Base-by-base conservation (phyloP, 2,797 vertebrate genomes). In the Momotus momota region DNA sequence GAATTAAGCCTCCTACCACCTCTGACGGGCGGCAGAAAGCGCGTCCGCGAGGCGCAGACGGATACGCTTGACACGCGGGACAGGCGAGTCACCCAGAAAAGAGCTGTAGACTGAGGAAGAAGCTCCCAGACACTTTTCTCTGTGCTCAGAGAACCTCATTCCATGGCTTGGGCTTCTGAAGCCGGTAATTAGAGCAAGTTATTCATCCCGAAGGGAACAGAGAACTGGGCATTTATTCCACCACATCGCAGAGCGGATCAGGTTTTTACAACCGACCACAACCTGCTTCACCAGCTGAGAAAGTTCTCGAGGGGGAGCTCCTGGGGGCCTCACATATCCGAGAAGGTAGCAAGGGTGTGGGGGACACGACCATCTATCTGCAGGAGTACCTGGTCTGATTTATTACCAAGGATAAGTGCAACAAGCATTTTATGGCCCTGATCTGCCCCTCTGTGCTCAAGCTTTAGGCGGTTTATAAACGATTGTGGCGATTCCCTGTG, bases 1-100 rank as follows among this genome's bases (percentile, higher is more conserved):
- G 94, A 93, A 65, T 94, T 88, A 91, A 86, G 87, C 43, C 72
- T 95, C 69, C 89, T n/a, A 74, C 45, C 67, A 92, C 40, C 87
- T 8, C 65, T 19, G 85, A 81, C 19, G 87, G 89, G 77, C 74
- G 80, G 86, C 6, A 62, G 77, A 38, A 93, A 96, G 81, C n/a
- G 2, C 1, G 73, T 57, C 80, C 8, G 8, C 0, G 14, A 87
- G 54, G 90, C 22, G 33, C 88, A 61, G 66, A 17, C 3, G 3
- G 90, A 71, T 51, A 49, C 6, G 6, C 67, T 60, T 4, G 23
- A 38, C 80, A 49, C 74, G 9, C 2, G 0, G 54, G 69, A 62
- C 43, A 18, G 79, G 2, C 45, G 14, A n/a, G 67, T 22, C 54
- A 46, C 25, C 9, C 13, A 64, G 70, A 14, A n/a, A 75, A 71